Percentiles rank a stretch among this genome's conserved stretches.
phyloP scores from a whole-genome alignment of 2,797 vertebrate species.

The Chelon auratus region DNA sequence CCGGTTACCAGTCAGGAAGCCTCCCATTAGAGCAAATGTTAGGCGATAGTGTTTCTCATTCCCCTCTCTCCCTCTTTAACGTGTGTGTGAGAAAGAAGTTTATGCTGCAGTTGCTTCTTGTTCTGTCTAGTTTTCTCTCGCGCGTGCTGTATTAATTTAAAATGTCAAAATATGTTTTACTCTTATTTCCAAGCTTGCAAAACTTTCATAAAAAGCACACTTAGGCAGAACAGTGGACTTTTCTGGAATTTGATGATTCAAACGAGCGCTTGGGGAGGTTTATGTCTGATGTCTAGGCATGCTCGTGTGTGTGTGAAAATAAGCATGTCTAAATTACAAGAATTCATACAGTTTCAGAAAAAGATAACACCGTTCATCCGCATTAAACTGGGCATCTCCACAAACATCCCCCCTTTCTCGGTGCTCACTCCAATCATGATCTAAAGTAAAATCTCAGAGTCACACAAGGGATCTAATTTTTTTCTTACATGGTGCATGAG shows the following conservation, averaged over 20 bases:
- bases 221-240: background rate
- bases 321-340: background rate
- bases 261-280: background rate
- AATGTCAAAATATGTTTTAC: background rate
- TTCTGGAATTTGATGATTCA: background rate
- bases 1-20: slow-evolving; percentile 80
- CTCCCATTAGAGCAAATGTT: slow-evolving; percentile 83
- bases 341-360: background rate
- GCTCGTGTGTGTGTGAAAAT: background rate
- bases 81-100: slow-evolving; percentile 30
- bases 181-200: background rate
- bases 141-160: slow-evolving; percentile 14
- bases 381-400: background rate
- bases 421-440: slow-evolving; percentile 10
- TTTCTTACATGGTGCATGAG: slow-evolving; percentile 56
- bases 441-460: slow-evolving; percentile 33
- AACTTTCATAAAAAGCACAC: background rate
- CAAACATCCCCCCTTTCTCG: background rate
- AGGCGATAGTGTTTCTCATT: slow-evolving; percentile 73
- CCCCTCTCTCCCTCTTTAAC: slow-evolving; percentile 61
- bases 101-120: slow-evolving; percentile 44
- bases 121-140: slow-evolving; percentile 31
- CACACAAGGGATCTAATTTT: slow-evolving; percentile 26
- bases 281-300: background rate
- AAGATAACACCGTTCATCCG: background rate